Percentiles rank a stretch among this genome's conserved stretches.
phyloP scores from a whole-genome alignment of 2,888 invertebrate species.

The Diarsia dahlii region DNA sequence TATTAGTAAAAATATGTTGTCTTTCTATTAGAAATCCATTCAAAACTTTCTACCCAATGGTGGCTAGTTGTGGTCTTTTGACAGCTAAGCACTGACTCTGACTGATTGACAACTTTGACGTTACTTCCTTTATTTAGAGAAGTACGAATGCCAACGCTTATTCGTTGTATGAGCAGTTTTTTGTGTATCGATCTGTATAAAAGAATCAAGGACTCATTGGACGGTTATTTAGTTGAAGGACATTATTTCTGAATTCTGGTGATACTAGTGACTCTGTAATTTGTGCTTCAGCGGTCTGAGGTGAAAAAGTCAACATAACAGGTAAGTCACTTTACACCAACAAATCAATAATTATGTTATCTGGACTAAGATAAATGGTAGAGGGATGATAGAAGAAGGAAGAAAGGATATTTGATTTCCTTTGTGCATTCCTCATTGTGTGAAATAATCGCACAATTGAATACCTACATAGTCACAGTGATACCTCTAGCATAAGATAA shows the following conservation, averaged over 20 bases:
- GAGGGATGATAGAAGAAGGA: conserved; percentile 14
- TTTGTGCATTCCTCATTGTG: not conserved
- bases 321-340: conserved; percentile 53
- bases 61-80: conserved; percentile 22
- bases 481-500: not conserved
- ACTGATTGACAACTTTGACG: conserved; percentile 50
- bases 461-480: not conserved
- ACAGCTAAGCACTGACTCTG: conserved; percentile 25
- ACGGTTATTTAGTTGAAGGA: conserved; percentile 55
- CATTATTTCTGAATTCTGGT: conserved; percentile 45
- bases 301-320: conserved; percentile 42
- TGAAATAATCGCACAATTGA: not conserved
- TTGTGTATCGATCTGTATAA: conserved; percentile 75
- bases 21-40: not conserved
- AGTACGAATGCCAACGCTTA: conserved; percentile 63
- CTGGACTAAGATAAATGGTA: conserved; percentile 24
- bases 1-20: too few relatives aligned
- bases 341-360: conserved; percentile 48
- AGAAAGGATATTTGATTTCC: conserved; percentile 2
- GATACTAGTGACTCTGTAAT: conserved; percentile 24
- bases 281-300: conserved; percentile 25
- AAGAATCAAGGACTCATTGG: conserved; percentile 62
- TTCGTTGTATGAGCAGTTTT: conserved; percentile 72
- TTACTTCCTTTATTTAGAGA: conserved; percentile 21
- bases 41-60: not conserved